Conservation (phyloP, 2,797 vertebrate species). For the Typhlichthys subterraneus region DNA sequence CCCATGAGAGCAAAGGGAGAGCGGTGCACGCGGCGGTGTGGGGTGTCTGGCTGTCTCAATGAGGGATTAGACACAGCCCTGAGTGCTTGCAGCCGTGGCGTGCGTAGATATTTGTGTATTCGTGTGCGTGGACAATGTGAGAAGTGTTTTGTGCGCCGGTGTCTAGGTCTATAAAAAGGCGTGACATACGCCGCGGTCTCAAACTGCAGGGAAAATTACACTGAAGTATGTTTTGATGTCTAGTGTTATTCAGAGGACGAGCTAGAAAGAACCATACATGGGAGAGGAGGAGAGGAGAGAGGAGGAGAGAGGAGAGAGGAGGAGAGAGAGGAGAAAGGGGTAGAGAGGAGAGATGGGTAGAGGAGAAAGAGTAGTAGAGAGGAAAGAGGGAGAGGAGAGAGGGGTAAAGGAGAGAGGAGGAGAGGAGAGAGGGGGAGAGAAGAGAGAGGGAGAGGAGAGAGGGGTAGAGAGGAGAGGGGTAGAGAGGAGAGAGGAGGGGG, state of each 20-base stretch:
- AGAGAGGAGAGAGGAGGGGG: conserved; percentile 13
- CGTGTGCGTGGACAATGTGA: conserved; percentile 6
- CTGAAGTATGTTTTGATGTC: conserved; percentile 7
- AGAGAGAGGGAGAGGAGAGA: conserved; percentile 1
- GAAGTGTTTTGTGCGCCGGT: conserved; percentile 31
- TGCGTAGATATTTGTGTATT: conserved; percentile 5
- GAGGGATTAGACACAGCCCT: conserved; percentile 57
- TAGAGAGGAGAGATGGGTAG: neutral
- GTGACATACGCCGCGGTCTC: conserved; percentile 43
- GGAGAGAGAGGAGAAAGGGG: conserved; percentile 23
- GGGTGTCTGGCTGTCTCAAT: conserved; percentile 65
- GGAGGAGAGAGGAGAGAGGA: conserved; percentile 11
- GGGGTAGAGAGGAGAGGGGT: conserved; percentile 33
- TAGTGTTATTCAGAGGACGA: neutral
- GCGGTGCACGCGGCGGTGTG: conserved; percentile 48
- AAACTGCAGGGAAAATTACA: conserved; percentile 41
- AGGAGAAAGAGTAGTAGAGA: conserved; percentile 11
- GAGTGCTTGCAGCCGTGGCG: conserved; percentile 36
- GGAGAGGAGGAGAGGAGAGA: neutral
- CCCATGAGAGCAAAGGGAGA: conserved; percentile 57
- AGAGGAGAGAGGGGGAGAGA: conserved; percentile 14
- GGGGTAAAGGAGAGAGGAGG: conserved; percentile 7
- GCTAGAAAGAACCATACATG: neutral
- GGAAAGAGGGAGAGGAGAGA: conserved; percentile 2
- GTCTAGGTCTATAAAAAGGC: conserved; percentile 58